Evolutionary conservation across 37 sponge, comb jelly and placozoan species (phyloP).

Genomic region (Diacarnus erythraeanus): DNA sequence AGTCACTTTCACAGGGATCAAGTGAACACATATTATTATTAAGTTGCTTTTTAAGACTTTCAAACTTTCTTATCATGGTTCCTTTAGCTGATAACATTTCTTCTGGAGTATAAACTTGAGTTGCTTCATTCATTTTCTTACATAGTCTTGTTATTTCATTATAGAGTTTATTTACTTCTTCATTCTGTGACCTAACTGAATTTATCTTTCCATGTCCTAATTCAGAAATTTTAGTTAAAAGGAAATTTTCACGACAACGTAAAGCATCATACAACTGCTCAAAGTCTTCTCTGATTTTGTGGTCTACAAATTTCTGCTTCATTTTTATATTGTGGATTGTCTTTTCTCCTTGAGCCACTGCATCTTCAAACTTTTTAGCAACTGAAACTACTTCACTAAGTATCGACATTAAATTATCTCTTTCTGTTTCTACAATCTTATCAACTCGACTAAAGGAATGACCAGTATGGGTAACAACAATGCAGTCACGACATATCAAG

Average conservation of each 20-base stretch:
- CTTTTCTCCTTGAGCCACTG: constrained; percentile 17
- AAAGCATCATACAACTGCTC: constrained; percentile 4
- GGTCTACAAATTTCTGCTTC: constrained; percentile 13
- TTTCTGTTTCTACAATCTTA: constrained; percentile 15
- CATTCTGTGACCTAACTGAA: not conserved
- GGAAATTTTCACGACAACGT: not conserved
- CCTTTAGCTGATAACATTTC: constrained; percentile 32
- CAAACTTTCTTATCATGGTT: not conserved
- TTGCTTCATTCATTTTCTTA: not conserved
- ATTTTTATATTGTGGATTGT: constrained; percentile 5
- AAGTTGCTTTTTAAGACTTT: not conserved
- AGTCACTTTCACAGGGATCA: not conserved
- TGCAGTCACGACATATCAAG: constrained; percentile 33
- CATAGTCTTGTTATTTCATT: not conserved
- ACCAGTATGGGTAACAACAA: constrained; percentile 12
- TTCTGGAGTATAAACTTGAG: constrained; percentile 15
- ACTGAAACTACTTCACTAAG: not conserved
- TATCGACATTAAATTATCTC: not conserved
- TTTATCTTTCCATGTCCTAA: constrained; percentile 2
- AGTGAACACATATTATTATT: not conserved
- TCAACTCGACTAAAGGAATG: constrained; percentile 28
- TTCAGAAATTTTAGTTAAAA: constrained; percentile 15
- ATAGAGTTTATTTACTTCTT: constrained; percentile 13
- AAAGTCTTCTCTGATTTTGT: not conserved
- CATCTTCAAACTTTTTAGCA: constrained; percentile 5